These are phyloP conservation scores for Pelmatolapia mariae DNA, from an alignment of 2,113 vertebrate species.

Conservation along the genomic window DNA sequence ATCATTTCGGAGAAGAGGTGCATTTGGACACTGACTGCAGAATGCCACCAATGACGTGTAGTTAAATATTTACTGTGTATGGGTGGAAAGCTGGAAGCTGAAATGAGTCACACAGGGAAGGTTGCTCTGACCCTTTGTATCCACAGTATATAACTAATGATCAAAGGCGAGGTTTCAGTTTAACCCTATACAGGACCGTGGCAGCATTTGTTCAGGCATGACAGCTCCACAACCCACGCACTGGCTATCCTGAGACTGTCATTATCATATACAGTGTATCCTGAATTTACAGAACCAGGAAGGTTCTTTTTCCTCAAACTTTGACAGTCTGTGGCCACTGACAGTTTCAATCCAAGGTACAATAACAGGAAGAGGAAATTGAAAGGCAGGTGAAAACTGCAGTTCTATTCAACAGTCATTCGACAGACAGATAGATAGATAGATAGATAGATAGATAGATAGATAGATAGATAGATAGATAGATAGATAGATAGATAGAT, in stretches of 20 bases:
- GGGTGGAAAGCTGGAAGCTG: background rate
- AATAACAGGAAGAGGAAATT: background rate
- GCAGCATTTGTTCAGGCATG: background rate
- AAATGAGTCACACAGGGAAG: slow-evolving; percentile 46
- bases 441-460: fast-evolving
- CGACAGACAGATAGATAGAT: fast-evolving
- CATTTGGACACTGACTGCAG: background rate
- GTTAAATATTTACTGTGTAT: slow-evolving; percentile 58
- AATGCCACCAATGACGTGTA: slow-evolving; percentile 4
- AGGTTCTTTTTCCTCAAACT: background rate
- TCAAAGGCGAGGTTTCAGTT: slow-evolving; percentile 1
- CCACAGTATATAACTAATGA: slow-evolving; percentile 15
- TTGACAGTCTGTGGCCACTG: background rate
- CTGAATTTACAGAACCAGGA: background rate
- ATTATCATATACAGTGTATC: background rate
- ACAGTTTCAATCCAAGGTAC: background rate
- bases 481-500: background rate
- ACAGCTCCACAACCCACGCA: background rate
- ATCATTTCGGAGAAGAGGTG: slow-evolving; percentile 4
- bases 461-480: fast-evolving
- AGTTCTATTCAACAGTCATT: background rate
- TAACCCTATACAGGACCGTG: background rate
- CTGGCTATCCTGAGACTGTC: background rate
- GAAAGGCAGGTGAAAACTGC: background rate
- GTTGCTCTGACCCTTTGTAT: slow-evolving; percentile 13